A percentile compares a stretch with the other conserved stretches of the same genome.
Evolutionary conservation across 1,140 invertebrate genomes (phyloP).

Genomic region (Hylyphantes graminicola): DNA sequence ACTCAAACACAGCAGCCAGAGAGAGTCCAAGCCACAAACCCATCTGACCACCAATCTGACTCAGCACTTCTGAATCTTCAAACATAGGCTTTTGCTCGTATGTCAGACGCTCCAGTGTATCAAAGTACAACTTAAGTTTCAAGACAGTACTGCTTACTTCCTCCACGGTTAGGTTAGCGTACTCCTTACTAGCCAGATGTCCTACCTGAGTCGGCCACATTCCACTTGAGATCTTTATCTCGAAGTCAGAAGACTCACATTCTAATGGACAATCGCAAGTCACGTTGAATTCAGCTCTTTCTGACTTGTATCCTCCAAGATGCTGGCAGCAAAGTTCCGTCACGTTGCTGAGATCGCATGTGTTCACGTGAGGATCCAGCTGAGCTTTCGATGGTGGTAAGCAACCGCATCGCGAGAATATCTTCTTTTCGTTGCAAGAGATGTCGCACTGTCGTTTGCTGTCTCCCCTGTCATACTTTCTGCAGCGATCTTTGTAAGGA

Average conservation of each 20-base stretch:
- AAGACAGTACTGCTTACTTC: background rate
- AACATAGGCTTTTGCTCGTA: slow-evolving; percentile 52
- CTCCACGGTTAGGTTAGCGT: background rate
- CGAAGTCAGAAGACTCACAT: slow-evolving; percentile 1
- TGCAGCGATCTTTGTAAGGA: slow-evolving; percentile 46
- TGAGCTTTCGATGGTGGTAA: background rate
- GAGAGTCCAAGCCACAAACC: slow-evolving; percentile 55
- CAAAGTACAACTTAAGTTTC: slow-evolving; percentile 16
- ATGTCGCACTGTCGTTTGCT: slow-evolving; percentile 10
- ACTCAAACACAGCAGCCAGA: slow-evolving; percentile 46
- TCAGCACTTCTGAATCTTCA: slow-evolving; percentile 46
- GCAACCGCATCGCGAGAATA: background rate
- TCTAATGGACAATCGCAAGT: slow-evolving; percentile 21
- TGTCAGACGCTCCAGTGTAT: slow-evolving; percentile 25
- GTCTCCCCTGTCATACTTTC: background rate
- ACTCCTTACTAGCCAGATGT: background rate
- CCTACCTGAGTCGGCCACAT: background rate
- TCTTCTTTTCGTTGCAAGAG: background rate
- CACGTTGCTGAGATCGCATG: background rate
- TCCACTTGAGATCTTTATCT: slow-evolving; percentile 19
- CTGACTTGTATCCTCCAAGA: background rate
- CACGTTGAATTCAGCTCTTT: background rate
- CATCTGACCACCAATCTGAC: slow-evolving; percentile 51
- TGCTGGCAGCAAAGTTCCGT: slow-evolving; percentile 5
- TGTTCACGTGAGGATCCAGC: too few relatives aligned